Evolutionary conservation across 2,888 invertebrate species (phyloP), one percentile per base, ranked within the genome.

Genomic region (Eupithecia insigniata): DNA sequence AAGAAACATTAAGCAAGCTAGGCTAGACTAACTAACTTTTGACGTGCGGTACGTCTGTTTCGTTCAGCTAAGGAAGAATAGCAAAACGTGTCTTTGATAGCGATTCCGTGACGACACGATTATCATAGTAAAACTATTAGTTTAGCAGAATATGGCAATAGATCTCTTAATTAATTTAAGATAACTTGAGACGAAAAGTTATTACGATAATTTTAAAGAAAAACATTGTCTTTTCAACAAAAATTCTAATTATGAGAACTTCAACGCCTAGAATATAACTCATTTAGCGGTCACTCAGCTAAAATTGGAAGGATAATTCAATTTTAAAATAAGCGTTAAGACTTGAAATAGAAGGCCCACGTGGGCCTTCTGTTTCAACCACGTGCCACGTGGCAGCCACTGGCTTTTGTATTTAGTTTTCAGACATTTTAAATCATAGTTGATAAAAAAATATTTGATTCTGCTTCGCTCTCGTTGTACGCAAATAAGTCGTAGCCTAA

Each of bases 271-370:
- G 36, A 70, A 60, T 22, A 60, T 22, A 60, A 62, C 51, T 67
- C 26, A 55, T 36, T 36, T 36, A 67, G 28, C 14, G 66, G 61
- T 60, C 65, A 68, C 36, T 30, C 55, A 60, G 28, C 26, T 55
- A n/a, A 22, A 60, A 62, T 28, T 34, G 2, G 22, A 16, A n/a
- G 32, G 34, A 69, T 69, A 71, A 75, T 70, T 61, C 51, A 66
- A 30, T 58, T 64, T 73, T 72, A 66, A 26, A 65, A 65, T 66
- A 70, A 69, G 69, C 70, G 73, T 72, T 55, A 12, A 22, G 46
- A 51, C 34, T 30, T 32, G 61, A 32, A n/a, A 62, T 10, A 16
- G 30, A 60, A 22, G 10, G 32, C 12, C n/a, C 61, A 34, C 61
- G n/a, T 22, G 61, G 61, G n/a, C n/a, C n/a, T n/a, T n/a, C n/a